Evolutionary conservation across 35 echinoderm and acorn worm genomes (phyloP), one percentile per base, ranked within the genome.

Genomic region (Lytechinus pictus): DNA sequence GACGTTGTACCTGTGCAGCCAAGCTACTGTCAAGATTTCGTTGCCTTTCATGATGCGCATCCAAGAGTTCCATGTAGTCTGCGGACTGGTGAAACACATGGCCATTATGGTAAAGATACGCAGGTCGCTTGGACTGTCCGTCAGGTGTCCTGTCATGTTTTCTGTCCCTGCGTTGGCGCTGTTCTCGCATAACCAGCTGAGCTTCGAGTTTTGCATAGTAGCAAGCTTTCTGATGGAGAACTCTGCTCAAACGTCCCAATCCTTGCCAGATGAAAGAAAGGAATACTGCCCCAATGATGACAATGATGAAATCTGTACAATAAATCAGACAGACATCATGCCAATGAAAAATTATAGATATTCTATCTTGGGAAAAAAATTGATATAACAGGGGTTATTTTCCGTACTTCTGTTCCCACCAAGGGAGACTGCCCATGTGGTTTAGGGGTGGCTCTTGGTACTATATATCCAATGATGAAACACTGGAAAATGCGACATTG

Each of bases 61-160:
- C 92, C n/a, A 93, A 28, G 13, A 93, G 92, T 10, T 93, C 92
- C 53, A 57, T 93, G 92, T 93, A 93, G 92, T 93, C 92, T 3
- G 92, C 55, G 9, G 92, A 28, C 11, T 93, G 92, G 28, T 93
- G 92, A n/a, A 93, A 93, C 29, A 93, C 92, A 53, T 57, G 92
- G n/a, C 92, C 92, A 53, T 93, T 93, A 54, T 93, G 92, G 54
- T 55, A 93, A 28, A 93, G 92, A 57, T 93, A 93, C 9, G 92
- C 92, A 5, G 92, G 92, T 7, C 54, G 52, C 7, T 93, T 93
- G 12, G 92, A 93, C 28, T 33, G 92, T 24, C 92, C 53, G 52
- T 93, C 92, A 12, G 92, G 52, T 9, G n/a, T 57, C 27, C 54
- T 54, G 27, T 27, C 92, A 33, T 27, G 28, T 11, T 57, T 57